Base-by-base conservation (phyloP, 2,113 vertebrate species). In the Cyprinodon tularosa region DNA sequence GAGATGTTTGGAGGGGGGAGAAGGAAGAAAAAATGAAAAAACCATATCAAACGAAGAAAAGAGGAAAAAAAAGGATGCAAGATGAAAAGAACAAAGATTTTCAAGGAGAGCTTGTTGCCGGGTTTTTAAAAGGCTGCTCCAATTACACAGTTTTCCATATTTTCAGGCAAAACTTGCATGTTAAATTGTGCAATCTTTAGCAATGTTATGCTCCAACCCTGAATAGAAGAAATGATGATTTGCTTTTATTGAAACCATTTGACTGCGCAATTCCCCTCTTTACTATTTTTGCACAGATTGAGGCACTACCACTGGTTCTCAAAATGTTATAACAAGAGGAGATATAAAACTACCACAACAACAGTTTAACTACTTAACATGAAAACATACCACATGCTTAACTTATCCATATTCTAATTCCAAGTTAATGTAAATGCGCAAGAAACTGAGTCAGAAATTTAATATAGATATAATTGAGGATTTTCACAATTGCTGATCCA, bases 101-200 rank as follows among this genome's bases (percentile, higher is more conserved):
- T 89, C 85, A 84, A 85, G 86, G 85, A 73, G 69, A 83, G 87
- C 77, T 83, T 72, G 59, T 66, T 82, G 85, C 84, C 64, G 80
- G 83, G 68, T 74, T 82, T 83, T 89, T 86, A 45, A 87, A 91
- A 89, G 82, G 78, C 87, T 91, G 86, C 81, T 89, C 84, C 90
- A 91, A 92, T 94, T 94, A 93, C 88, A 91, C 90, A 85, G 78
- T 90, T 90, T 90, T 84, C 77, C 85, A 85, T 92, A 92, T 93
- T 92, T 86, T 71, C 74, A 88, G 88, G 90, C 90, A 82, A 57
- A 89, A 90, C 84, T 88, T 80, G 81, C 81, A 85, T 88, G 82
- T 86, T 88, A 90, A 90, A 93, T 82, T 74, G 81, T 86, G 84
- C 89, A 90, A 75, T 86, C 76, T 66, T 66, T 83, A 84, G 78